Conservation (phyloP, 1,140 invertebrate genomes). For the Carcinoscorpius rotundicauda region DNA sequence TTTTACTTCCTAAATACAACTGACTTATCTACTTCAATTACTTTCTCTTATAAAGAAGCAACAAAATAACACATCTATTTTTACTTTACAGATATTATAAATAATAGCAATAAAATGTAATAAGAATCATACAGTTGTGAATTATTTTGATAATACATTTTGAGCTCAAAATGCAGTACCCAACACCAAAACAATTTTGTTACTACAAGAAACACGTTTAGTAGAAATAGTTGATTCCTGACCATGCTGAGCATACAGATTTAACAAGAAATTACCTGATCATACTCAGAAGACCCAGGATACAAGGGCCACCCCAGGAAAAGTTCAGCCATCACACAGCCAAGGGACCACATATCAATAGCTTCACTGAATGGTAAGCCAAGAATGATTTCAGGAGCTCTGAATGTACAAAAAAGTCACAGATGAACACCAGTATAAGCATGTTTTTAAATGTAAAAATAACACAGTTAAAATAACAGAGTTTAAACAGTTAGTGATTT, state of each 20-base stretch:
- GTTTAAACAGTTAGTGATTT: no score
- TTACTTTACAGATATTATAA: no score
- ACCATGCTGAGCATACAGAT: background rate
- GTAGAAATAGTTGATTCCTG: background rate
- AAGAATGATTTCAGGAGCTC: conserved; percentile 96
- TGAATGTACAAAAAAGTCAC: conserved; percentile 26
- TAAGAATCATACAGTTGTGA: background rate
- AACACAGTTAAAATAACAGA: background rate
- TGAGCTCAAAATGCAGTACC: no score
- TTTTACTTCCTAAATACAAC: no score
- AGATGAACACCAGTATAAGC: background rate
- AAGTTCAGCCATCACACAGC: conserved; percentile 96
- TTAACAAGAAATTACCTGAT: conserved; percentile 40
- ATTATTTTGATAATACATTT: no score
- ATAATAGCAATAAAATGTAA: no score
- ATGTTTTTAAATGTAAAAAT: background rate
- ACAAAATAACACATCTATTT: no score
- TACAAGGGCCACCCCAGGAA: conserved; percentile 99
- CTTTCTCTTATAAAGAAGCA: no score
- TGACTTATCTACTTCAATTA: no score
- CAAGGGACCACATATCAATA: conserved; percentile 99
- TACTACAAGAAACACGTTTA: background rate
- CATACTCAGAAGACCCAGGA: conserved; percentile 97
- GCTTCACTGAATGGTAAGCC: conserved; percentile 96
- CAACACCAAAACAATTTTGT: no score